phyloP scores from a whole-genome alignment of 2,888 invertebrate genomes.

The Fragum sueziense region DNA sequence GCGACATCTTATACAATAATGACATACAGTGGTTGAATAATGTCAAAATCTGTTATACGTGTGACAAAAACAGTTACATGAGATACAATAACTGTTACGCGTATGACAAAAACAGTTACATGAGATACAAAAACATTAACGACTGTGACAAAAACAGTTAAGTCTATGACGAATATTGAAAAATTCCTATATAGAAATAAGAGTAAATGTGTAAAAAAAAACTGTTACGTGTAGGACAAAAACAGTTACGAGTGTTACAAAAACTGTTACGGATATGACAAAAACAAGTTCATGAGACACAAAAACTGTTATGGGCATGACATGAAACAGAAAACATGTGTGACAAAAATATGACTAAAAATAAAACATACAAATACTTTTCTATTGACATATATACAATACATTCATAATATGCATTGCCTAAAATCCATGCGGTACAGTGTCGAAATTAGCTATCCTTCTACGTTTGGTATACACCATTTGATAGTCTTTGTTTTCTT shows the following conservation, averaged over 20 bases:
- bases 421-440: slow-evolving; percentile 51
- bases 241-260: too few relatives aligned
- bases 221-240: too few relatives aligned
- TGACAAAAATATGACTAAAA: too few relatives aligned
- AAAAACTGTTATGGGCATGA: slow-evolving; percentile 9
- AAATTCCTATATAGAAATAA: neutral
- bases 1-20: too few relatives aligned
- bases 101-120: neutral
- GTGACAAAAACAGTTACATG: too few relatives aligned
- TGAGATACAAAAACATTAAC: neutral
- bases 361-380: too few relatives aligned
- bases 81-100: too few relatives aligned
- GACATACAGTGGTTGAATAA: too few relatives aligned
- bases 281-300: neutral
- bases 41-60: too few relatives aligned
- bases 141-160: slow-evolving; percentile 1
- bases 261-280: neutral
- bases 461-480: slow-evolving; percentile 58
- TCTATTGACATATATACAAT: too few relatives aligned
- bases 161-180: neutral
- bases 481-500: slow-evolving; percentile 78
- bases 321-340: too few relatives aligned
- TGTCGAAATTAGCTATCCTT: slow-evolving; percentile 43
- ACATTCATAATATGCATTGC: too few relatives aligned
- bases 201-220: neutral